Conservation (phyloP, 2,888 invertebrate species). For the Andricus curvator region DNA sequence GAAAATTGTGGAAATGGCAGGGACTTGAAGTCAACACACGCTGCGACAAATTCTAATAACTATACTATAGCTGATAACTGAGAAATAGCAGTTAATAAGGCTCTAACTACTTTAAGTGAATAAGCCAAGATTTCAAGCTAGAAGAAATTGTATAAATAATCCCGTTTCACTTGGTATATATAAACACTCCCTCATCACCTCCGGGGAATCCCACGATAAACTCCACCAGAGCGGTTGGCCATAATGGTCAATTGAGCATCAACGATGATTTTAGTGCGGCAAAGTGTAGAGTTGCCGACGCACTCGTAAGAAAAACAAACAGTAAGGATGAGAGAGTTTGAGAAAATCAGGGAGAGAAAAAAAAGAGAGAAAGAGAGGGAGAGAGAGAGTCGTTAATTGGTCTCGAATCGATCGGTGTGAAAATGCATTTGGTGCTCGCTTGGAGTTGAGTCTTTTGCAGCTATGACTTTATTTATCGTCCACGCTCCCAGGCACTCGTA, state of each 20-base stretch:
- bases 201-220: slow-evolving; percentile 35
- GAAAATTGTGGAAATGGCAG: too few species aligned
- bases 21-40: too few species aligned
- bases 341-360: neutral
- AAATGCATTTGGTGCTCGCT: slow-evolving; percentile 1
- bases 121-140: neutral
- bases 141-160: slow-evolving; percentile 20
- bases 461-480: slow-evolving; percentile 38
- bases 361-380: neutral
- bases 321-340: neutral
- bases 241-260: slow-evolving; percentile 8
- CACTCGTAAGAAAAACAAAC: slow-evolving; percentile 21
- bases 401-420: slow-evolving; percentile 32
- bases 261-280: slow-evolving; percentile 12
- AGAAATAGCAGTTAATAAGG: too few species aligned
- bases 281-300: neutral
- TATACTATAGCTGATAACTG: too few species aligned
- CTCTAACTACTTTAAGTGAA: too few species aligned
- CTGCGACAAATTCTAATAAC: too few species aligned
- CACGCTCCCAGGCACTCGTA: slow-evolving; percentile 43
- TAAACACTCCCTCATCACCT: slow-evolving; percentile 30
- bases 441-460: slow-evolving; percentile 18
- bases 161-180: slow-evolving; percentile 9
- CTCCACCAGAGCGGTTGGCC: neutral
- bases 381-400: slow-evolving; percentile 27